phyloP scores from a whole-genome alignment of 2,113 vertebrate species.

The Tyto alba region DNA sequence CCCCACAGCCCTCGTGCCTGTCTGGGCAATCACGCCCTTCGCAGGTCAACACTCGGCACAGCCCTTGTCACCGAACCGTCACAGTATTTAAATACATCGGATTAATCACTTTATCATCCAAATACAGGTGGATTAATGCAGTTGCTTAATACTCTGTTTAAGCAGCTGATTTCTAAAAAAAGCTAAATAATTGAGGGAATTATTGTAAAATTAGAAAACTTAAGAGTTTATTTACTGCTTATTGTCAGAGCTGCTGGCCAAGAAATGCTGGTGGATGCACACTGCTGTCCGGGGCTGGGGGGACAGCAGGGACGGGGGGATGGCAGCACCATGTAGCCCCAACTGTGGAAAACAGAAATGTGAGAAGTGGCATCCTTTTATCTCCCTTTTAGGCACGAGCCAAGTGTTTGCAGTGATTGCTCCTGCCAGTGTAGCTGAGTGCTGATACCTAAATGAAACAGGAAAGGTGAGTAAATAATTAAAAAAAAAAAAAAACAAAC shows the following conservation, averaged over 20 bases:
- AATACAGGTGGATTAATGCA: neutral
- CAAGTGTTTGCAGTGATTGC: neutral
- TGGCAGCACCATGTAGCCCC: rapidly evolving
- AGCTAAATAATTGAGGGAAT: constrained; percentile 2
- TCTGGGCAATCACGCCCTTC: rapidly evolving
- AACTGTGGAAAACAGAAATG: neutral
- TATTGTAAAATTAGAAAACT: constrained; percentile 1
- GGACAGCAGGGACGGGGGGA: neutral
- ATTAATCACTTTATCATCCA: constrained; percentile 20
- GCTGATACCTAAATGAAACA: neutral
- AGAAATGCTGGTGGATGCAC: rapidly evolving
- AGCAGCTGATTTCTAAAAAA: neutral
- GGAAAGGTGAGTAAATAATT: neutral
- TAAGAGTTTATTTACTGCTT: neutral
- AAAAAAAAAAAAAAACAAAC: no score
- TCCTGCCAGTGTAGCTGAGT: neutral
- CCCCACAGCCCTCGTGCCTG: rapidly evolving
- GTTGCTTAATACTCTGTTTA: neutral
- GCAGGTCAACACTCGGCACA: neutral
- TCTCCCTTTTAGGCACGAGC: neutral
- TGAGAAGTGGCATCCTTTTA: neutral
- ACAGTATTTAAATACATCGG: neutral
- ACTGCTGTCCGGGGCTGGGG: rapidly evolving
- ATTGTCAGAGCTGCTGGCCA: neutral
- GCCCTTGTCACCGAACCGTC: neutral